Percentiles rank a stretch among this genome's conserved stretches.
phyloP scores from a whole-genome alignment of 2,113 vertebrate genomes.

The Mystacornis crossleyi region DNA sequence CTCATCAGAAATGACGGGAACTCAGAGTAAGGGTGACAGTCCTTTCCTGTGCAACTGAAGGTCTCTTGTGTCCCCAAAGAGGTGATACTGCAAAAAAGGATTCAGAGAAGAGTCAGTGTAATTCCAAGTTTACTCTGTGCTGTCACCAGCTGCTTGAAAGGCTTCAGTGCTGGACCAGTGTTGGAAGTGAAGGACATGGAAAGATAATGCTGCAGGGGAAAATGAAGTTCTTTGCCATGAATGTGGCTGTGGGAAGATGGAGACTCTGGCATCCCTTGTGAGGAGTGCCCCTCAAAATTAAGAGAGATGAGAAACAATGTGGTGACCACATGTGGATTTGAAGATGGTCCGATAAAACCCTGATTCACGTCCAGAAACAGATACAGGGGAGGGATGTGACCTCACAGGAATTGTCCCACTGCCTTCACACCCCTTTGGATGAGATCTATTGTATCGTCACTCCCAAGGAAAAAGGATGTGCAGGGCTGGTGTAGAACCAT shows the following conservation, averaged over 20 bases:
- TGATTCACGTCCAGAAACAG: neutral
- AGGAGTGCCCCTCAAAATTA: neutral
- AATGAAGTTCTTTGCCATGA: neutral
- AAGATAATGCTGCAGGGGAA: neutral
- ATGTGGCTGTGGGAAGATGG: neutral
- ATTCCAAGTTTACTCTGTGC: neutral
- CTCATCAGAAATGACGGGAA: neutral
- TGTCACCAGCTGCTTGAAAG: neutral
- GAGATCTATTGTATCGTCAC: neutral
- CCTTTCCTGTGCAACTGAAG: neutral
- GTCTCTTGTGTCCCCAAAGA: neutral
- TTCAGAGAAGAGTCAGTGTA: neutral
- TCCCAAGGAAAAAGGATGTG: neutral
- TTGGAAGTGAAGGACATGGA: neutral
- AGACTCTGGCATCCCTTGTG: neutral
- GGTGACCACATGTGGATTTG: neutral
- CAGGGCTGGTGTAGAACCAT: neutral
- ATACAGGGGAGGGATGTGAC: neutral
- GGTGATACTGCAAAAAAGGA: neutral
- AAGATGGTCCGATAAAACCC: neutral
- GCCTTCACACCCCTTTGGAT: neutral
- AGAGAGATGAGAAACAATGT: neutral
- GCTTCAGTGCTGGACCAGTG: neutral
- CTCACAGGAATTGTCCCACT: neutral
- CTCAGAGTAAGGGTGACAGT: neutral